These are phyloP conservation scores for Datnioides undecimradiatus DNA, from an alignment of 2,113 vertebrate species.

Conservation along the genomic window DNA sequence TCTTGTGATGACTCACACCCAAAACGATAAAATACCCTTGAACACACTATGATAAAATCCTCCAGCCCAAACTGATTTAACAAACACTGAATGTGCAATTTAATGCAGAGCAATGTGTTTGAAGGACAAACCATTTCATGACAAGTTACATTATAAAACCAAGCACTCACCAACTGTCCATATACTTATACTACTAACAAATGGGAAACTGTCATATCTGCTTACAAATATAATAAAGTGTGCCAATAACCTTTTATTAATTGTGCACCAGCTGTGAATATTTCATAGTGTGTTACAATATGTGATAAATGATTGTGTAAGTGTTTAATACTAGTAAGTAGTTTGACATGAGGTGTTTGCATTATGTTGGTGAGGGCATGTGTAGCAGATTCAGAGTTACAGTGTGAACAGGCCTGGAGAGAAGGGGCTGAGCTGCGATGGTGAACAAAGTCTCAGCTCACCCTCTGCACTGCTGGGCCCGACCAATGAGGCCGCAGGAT, in stretches of 20 bases:
- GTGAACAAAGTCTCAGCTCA: slow-evolving; percentile 26
- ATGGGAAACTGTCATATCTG: too few relatives aligned
- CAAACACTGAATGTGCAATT: neutral
- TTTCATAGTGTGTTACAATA: too few relatives aligned
- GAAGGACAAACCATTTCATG: neutral
- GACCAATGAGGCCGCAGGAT: slow-evolving; percentile 50
- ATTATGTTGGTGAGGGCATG: neutral
- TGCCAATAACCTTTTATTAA: neutral
- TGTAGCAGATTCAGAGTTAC: neutral
- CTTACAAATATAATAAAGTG: neutral
- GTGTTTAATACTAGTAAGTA: too few relatives aligned
- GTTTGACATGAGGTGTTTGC: neutral
- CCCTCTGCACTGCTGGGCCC: slow-evolving; percentile 14
- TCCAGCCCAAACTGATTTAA: neutral
- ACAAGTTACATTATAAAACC: neutral
- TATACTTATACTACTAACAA: too few relatives aligned
- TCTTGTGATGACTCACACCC: too few relatives aligned
- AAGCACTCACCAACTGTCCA: neutral
- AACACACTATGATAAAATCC: neutral
- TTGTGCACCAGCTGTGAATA: neutral
- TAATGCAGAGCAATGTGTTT: too few relatives aligned
- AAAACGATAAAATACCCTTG: too few relatives aligned
- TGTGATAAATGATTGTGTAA: neutral
- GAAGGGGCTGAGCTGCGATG: slow-evolving; percentile 14
- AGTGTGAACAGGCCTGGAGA: neutral